Evolutionary conservation across 1,140 invertebrate genomes (phyloP).

Genomic region (Bombus balteatus): DNA sequence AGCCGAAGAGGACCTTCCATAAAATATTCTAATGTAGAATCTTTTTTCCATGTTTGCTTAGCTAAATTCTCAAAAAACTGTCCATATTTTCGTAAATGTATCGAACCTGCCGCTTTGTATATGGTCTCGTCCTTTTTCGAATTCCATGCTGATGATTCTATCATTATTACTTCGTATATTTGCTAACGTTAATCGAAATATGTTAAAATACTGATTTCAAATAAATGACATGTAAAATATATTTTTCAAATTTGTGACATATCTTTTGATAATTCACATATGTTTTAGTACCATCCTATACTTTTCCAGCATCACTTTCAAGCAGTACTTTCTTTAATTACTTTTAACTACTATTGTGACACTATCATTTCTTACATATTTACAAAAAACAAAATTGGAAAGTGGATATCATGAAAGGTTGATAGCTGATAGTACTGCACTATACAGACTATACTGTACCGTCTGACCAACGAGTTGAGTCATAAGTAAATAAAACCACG

Average conservation of each 20-base stretch:
- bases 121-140: conserved; percentile 76
- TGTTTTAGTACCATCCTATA: not conserved
- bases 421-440: not conserved
- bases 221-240: not conserved
- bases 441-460: not conserved
- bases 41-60: conserved; percentile 76
- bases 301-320: not conserved
- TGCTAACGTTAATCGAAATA: not conserved
- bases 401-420: not conserved
- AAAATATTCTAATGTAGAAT: conserved; percentile 79
- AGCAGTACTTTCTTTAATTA: not conserved
- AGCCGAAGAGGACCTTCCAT: conserved; percentile 83
- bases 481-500: not conserved
- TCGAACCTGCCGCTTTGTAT: conserved; percentile 85
- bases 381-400: not conserved
- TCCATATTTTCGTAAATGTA: conserved; percentile 87
- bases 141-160: conserved; percentile 76
- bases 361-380: not conserved
- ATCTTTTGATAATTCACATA: not conserved
- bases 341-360: not conserved
- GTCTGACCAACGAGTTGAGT: not conserved
- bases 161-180: conserved; percentile 66
- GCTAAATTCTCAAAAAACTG: conserved; percentile 88
- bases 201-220: not conserved
- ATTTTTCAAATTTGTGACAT: not conserved